Evolutionary conservation across 2,113 vertebrate species (phyloP).

Genomic region (Calyptomena viridis): DNA sequence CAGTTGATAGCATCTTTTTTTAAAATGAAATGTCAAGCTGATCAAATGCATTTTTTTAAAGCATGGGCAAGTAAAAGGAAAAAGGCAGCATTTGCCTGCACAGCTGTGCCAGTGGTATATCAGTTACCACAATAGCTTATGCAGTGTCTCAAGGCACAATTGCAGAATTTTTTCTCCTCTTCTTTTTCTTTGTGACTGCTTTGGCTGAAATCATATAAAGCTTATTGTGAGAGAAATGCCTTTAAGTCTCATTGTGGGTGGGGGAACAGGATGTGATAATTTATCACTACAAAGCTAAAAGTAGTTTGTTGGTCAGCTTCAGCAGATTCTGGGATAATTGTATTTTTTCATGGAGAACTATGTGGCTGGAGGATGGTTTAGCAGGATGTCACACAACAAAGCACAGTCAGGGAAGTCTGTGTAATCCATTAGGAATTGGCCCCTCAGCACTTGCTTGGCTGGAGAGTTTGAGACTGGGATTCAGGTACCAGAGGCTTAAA

Average conservation of each 20-base stretch:
- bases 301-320: neutral
- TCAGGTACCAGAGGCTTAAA: neutral
- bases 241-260: neutral
- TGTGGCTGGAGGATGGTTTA: neutral
- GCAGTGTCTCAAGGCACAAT: neutral
- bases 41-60: neutral
- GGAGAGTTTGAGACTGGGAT: neutral
- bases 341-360: neutral
- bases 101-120: neutral
- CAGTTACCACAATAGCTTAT: neutral
- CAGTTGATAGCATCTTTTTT: neutral
- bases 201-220: neutral
- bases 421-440: neutral
- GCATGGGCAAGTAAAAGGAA: neutral
- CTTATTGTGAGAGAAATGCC: neutral
- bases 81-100: neutral
- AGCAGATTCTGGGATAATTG: neutral
- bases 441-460: neutral
- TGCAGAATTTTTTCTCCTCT: neutral
- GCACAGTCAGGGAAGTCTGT: neutral
- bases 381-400: neutral
- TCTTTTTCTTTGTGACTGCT: neutral
- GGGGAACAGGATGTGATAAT: neutral
- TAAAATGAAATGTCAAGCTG: neutral
- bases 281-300: neutral